phyloP scores from a whole-genome alignment of 1,140 invertebrate genomes.

The Condylostylus longicornis region DNA sequence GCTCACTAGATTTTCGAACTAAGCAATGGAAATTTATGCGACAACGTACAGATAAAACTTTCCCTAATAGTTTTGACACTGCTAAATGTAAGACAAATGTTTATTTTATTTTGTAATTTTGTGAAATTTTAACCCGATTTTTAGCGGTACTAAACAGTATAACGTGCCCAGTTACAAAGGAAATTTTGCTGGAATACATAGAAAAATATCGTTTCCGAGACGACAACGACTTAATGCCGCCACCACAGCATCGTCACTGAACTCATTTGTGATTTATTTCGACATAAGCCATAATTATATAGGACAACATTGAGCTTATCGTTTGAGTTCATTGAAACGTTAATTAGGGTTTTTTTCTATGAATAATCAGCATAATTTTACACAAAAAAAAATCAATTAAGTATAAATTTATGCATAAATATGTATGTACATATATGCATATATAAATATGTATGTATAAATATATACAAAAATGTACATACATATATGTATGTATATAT shows the following conservation, averaged over 20 bases:
- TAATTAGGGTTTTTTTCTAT: background rate
- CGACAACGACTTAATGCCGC: conserved; percentile 48
- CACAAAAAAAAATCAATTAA: no score
- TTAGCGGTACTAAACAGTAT: conserved; percentile 56
- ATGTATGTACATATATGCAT: no score
- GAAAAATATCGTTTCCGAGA: conserved; percentile 43
- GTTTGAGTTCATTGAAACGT: background rate
- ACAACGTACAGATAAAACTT: conserved; percentile 91
- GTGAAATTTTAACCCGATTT: conserved; percentile 18
- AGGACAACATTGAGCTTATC: no score
- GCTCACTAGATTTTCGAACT: conserved; percentile 54
- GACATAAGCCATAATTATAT: no score
- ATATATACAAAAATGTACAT: no score
- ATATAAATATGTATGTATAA: no score
- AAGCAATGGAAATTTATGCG: conserved; percentile 87
- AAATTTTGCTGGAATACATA: conserved; percentile 61
- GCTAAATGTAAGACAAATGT: conserved; percentile 45
- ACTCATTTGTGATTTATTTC: no score
- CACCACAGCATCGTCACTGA: conserved; percentile 33
- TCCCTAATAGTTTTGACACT: conserved; percentile 78
- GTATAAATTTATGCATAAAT: no score
- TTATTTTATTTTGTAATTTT: background rate
- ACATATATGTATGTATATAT: no score
- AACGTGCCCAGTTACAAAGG: conserved; percentile 62
- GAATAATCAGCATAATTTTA: background rate